Base-by-base conservation (phyloP, 1,140 invertebrate genomes). In the Drosophila obscura region DNA sequence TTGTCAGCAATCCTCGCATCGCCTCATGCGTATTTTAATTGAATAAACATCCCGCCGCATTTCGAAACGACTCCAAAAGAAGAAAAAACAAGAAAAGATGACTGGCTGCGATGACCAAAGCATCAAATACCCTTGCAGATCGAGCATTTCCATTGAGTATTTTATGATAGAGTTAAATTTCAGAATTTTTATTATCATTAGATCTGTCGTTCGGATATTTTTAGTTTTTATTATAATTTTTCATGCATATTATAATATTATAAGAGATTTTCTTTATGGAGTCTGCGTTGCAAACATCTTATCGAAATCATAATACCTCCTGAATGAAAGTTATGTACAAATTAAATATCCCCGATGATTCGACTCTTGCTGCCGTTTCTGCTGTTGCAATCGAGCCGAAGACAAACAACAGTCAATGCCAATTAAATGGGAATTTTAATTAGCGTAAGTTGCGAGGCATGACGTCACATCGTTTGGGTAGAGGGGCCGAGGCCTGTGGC, bases 391-490 rank as follows among this genome's bases (percentile, higher is more conserved):
- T 87, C 67, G 75, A 72, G 64, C 63, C 55, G 68, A 88, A 88
- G 83, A 83, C 84, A 88, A 88, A 89, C 80, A 88, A 69, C 84
- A 80, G 82, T 77, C 82, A 72, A 77, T 83, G 84, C 80, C 83
- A 88, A 88, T 88, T 88, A 88, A 88, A 88, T 83, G 84, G 66
- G 80, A 88, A 87, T 87, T 87, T 87, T 88, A 88, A 87, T 87
- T 88, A 87, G 83, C 82, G 82, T 64, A 85, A 87, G 82, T 85
- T 87, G 49, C 69, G 48, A 58, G 39, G 56, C 55, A 72, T 88
- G 83, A 88, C 82, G 82, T 82, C 72, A 69, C 51, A 11, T 5
- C 49, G 28, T 24, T 39, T 26, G 22, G 16, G 13, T 8, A 41
- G 6, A 7, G 8, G 15, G 16, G 15, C 19, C 9, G 15, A 4